A percentile compares a stretch with the other conserved stretches of the same genome.
These are phyloP conservation scores for Pseudoips prasinana DNA, from an alignment of 2,888 invertebrate genomes.

Conservation along the genomic window DNA sequence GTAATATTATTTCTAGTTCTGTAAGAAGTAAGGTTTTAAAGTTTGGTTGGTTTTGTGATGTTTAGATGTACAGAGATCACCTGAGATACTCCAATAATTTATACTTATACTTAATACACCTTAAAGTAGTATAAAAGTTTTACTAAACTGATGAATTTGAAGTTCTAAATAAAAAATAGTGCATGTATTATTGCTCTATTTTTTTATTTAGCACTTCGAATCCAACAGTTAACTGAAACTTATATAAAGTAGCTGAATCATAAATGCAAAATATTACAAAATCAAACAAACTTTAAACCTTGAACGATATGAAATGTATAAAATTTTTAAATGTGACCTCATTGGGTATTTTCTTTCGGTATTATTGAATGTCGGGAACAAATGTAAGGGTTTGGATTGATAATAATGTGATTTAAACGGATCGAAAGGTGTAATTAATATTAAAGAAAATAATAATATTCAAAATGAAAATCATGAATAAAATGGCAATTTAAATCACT, in stretches of 20 bases:
- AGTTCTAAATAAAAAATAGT: too few species aligned
- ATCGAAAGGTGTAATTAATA: conserved; percentile 5
- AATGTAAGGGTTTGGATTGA: conserved; percentile 19
- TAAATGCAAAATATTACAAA: too few species aligned
- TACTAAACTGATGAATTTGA: too few species aligned
- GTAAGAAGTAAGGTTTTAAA: conserved; percentile 21
- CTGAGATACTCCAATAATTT: too few species aligned
- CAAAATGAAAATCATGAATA: not conserved
- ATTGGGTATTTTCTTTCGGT: conserved; percentile 34
- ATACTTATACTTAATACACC: too few species aligned
- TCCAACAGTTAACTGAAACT: too few species aligned
- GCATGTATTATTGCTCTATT: too few species aligned
- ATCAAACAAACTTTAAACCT: too few species aligned
- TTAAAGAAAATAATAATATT: conserved; percentile 4
- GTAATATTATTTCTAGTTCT: conserved; percentile 51
- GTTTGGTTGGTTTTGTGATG: conserved; percentile 13
- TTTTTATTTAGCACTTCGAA: too few species aligned
- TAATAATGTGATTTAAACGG: conserved; percentile 11
- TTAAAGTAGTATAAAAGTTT: too few species aligned
- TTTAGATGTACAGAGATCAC: not conserved
- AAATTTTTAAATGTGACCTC: conserved; percentile 18
- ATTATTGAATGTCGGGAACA: conserved; percentile 45
- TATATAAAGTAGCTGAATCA: too few species aligned
- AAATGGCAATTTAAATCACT: not conserved
- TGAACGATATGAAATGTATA: too few species aligned